These are phyloP conservation scores for Mantis religiosa DNA, from an alignment of 2,888 invertebrate genomes.

Conservation along the genomic window DNA sequence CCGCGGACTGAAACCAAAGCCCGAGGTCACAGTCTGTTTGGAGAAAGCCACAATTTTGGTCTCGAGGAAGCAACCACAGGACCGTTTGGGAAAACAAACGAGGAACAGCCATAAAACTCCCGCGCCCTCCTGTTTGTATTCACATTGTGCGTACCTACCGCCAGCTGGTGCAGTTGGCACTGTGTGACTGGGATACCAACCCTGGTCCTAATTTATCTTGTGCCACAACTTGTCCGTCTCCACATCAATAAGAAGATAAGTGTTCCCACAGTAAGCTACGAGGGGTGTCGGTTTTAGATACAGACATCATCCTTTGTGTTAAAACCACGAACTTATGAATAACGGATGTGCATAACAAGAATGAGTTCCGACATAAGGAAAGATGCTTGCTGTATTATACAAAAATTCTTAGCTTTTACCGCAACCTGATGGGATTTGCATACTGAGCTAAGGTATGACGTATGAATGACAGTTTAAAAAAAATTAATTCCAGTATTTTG, in stretches of 20 bases:
- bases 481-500: too few relatives aligned
- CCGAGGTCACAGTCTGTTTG: neutral
- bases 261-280: neutral
- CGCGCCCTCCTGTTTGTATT: neutral
- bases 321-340: too few relatives aligned
- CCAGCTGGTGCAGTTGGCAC: neutral
- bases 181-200: neutral
- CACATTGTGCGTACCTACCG: neutral
- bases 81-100: conserved; percentile 15
- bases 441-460: too few relatives aligned
- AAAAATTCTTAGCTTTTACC: too few relatives aligned
- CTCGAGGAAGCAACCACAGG: conserved; percentile 6
- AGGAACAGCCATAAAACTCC: neutral
- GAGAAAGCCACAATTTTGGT: conserved; percentile 9
- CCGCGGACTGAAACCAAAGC: neutral
- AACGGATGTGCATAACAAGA: too few relatives aligned
- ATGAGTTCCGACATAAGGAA: too few relatives aligned
- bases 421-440: too few relatives aligned
- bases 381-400: too few relatives aligned
- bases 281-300: too few relatives aligned
- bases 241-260: neutral
- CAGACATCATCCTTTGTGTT: too few relatives aligned
- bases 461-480: too few relatives aligned
- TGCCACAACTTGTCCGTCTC: neutral
- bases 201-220: neutral